These are phyloP conservation scores for Camponotus vicinus DNA, from an alignment of 1,140 invertebrate species.

Conservation along the genomic window DNA sequence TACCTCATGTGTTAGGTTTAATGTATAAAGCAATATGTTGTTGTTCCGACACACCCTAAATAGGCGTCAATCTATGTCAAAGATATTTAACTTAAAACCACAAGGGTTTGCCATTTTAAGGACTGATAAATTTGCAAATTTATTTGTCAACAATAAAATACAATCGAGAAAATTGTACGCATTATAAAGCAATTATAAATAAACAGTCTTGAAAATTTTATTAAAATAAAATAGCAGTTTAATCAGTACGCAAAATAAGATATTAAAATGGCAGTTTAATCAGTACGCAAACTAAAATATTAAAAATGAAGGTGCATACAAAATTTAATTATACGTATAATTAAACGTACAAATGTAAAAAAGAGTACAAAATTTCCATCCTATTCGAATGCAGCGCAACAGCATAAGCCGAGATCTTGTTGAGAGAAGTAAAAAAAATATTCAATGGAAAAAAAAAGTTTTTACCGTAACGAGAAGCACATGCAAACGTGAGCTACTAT, in stretches of 20 bases:
- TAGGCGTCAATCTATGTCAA: conserved; percentile 37
- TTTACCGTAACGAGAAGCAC: neutral
- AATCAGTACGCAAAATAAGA: neutral
- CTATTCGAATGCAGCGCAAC: neutral
- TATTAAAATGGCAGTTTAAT: neutral
- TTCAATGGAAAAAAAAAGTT: neutral
- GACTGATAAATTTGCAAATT: conserved; percentile 19
- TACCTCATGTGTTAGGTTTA: conserved; percentile 23
- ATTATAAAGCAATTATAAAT: neutral
- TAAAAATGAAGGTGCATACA: neutral
- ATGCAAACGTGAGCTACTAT: neutral
- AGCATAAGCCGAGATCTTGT: neutral
- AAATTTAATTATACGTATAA: neutral
- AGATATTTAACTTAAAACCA: neutral
- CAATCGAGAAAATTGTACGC: neutral
- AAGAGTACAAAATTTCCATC: neutral
- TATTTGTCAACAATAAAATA: neutral
- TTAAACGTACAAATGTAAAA: neutral
- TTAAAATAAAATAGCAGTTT: neutral
- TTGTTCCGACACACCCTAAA: neutral
- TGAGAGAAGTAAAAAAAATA: neutral
- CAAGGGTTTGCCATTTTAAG: neutral
- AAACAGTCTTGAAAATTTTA: neutral
- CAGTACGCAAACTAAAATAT: neutral
- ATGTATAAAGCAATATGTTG: conserved; percentile 42